A percentile compares a stretch with the other conserved stretches of the same genome.
phyloP scores from a whole-genome alignment of 2,113 vertebrate species.

The Melospiza georgiana region DNA sequence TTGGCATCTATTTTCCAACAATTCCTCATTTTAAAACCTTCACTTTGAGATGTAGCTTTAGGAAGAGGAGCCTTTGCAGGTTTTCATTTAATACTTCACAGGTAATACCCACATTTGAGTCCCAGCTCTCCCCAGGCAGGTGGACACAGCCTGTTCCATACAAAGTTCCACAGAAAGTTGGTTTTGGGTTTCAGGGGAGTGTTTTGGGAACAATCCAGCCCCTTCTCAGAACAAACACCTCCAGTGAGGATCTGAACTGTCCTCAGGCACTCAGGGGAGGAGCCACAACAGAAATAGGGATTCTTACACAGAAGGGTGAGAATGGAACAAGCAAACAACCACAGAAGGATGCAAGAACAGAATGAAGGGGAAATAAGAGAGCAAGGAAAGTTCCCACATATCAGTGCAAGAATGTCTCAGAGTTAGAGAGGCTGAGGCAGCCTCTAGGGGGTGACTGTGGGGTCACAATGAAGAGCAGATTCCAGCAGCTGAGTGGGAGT shows the following conservation, averaged over 20 bases:
- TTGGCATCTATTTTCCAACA: not conserved
- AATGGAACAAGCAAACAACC: not conserved
- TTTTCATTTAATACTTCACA: not conserved
- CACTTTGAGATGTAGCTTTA: fast-evolving
- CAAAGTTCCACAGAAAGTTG: not conserved
- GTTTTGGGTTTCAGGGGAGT: not conserved
- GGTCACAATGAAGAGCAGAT: conserved; percentile 19
- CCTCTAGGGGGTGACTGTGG: not conserved
- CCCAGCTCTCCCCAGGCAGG: not conserved
- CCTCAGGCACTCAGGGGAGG: not conserved
- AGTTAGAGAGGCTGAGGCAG: not conserved
- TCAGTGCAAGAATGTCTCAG: not conserved
- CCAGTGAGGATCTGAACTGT: not conserved
- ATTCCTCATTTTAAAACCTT: not conserved
- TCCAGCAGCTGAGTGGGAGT: not conserved
- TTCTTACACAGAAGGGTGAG: not conserved
- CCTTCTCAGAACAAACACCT: not conserved
- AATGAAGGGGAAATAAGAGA: not conserved
- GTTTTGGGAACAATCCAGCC: not conserved
- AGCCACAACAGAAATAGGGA: not conserved
- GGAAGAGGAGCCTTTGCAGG: not conserved
- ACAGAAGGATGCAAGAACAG: not conserved
- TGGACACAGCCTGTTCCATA: not conserved
- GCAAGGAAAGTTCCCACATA: not conserved
- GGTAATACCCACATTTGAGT: not conserved